Evolutionary conservation across 2,888 invertebrate species (phyloP).

Genomic region (Platynereis dumerilii): DNA sequence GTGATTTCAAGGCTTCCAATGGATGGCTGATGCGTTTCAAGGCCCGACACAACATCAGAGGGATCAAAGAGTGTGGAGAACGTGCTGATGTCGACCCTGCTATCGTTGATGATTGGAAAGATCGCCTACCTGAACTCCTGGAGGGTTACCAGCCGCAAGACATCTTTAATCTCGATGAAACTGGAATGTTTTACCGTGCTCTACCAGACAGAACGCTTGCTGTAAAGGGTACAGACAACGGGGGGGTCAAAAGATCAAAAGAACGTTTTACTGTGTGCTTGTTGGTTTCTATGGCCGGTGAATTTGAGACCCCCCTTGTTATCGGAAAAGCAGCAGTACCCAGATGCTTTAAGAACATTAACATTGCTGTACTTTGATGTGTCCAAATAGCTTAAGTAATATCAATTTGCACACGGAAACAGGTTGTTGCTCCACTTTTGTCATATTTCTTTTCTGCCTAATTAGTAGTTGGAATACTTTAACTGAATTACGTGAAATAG

Average conservation of each 20-base stretch:
- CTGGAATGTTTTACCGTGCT: constrained; percentile 32
- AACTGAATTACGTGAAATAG: too few species aligned
- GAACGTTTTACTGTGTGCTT: constrained; percentile 32
- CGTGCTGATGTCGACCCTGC: not conserved
- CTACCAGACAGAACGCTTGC: constrained; percentile 28
- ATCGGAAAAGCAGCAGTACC: constrained; percentile 22
- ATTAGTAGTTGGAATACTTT: too few species aligned
- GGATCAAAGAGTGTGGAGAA: not conserved
- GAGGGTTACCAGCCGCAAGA: constrained; percentile 26
- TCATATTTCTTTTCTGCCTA: too few species aligned
- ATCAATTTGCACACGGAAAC: too few species aligned
- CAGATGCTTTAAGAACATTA: too few species aligned
- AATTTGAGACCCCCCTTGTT: constrained; percentile 33
- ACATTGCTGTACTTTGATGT: too few species aligned
- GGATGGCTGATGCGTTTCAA: constrained; percentile 8
- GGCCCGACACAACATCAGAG: not conserved
- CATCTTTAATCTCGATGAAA: constrained; percentile 36
- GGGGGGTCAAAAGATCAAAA: constrained; percentile 26
- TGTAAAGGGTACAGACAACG: constrained; percentile 23
- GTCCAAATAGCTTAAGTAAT: too few species aligned
- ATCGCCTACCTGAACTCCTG: constrained; percentile 7
- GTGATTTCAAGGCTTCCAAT: not conserved
- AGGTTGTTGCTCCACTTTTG: too few species aligned
- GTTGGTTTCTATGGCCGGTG: constrained; percentile 23
- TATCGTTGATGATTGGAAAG: not conserved